Evolutionary conservation across 2,888 invertebrate species (phyloP), one percentile per base, ranked within the genome.

Genomic region (Incurvaria masculella): DNA sequence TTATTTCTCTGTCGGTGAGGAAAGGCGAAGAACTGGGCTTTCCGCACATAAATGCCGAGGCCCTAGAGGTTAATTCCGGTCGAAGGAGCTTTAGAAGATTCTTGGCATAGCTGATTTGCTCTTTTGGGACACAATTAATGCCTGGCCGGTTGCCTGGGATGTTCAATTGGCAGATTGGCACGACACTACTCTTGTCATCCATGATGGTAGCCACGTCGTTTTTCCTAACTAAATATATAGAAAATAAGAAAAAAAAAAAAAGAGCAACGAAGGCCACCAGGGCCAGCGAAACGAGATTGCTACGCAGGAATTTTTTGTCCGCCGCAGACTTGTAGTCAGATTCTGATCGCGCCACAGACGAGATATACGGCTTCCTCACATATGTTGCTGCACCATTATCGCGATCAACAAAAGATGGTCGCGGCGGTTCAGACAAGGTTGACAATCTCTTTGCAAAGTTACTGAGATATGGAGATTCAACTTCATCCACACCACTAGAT

Each of bases 381-480:
- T 68, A 51, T 4, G 68, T 51, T 43, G 68, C 65, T 16, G 27
- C 21, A 51, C 63, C 68, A 1, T 78, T 56, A 49, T 79, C 78
- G 46, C 73, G 57, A 50, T 76, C 73, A 2, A 69, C 50, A 3
- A 66, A 51, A 3, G 61, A 53, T 2, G 65, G 51, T 59, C 68
- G 73, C 2, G 65, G 57, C 2, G 64, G 63, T n/a, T 76, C 76
- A 1, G 76, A 58, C 2, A 78, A 57, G 5, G 76, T 52, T 14
- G 83, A 80, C 51, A 87, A 63, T 51, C 86, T 79, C 50, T 82
- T 75, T 1, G 87, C 87, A 56, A 88, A 88, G 59, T 85, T 87
- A 59, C 86, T 87, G 59, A 87, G 69, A 65, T 84, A 88, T 46
- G 87, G 87, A 56, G 86, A 84, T 61, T 87, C 85, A 51, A 80